Evolutionary conservation across 2,113 vertebrate species (phyloP).

Genomic region (Micronycteris hirsuta): DNA sequence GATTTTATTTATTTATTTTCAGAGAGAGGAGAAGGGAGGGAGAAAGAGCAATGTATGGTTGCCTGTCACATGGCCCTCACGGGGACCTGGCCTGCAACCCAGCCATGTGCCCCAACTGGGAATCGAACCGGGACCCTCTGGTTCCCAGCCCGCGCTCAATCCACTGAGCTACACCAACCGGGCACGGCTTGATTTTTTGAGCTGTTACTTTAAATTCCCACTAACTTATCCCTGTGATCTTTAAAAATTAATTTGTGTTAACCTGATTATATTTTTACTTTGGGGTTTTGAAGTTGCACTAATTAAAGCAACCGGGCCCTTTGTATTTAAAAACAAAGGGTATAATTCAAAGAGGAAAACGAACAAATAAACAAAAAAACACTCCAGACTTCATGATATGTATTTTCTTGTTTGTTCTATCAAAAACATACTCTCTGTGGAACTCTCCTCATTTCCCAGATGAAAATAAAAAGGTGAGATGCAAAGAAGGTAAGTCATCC

Average conservation of each 20-base stretch:
- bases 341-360: background rate
- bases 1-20: too few species aligned
- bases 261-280: background rate
- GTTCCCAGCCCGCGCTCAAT: too few species aligned
- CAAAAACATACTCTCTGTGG: background rate
- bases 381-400: background rate
- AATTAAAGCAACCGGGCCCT: background rate
- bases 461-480: background rate
- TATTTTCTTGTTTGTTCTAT: background rate
- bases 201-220: constrained; percentile 3
- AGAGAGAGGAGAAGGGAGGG: too few species aligned
- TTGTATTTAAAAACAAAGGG: constrained; percentile 26
- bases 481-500: background rate
- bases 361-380: background rate
- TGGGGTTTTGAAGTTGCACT: background rate
- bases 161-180: too few species aligned
- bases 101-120: too few species aligned
- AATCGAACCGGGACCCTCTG: too few species aligned
- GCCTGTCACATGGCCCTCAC: too few species aligned
- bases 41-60: too few species aligned
- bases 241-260: background rate
- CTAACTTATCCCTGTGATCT: background rate
- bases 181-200: background rate
- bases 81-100: too few species aligned
- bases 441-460: background rate